Percentiles rank a stretch among this genome's conserved stretches.
Conservation (phyloP, 1,140 invertebrate species). For the Temnothorax curvispinosus region DNA sequence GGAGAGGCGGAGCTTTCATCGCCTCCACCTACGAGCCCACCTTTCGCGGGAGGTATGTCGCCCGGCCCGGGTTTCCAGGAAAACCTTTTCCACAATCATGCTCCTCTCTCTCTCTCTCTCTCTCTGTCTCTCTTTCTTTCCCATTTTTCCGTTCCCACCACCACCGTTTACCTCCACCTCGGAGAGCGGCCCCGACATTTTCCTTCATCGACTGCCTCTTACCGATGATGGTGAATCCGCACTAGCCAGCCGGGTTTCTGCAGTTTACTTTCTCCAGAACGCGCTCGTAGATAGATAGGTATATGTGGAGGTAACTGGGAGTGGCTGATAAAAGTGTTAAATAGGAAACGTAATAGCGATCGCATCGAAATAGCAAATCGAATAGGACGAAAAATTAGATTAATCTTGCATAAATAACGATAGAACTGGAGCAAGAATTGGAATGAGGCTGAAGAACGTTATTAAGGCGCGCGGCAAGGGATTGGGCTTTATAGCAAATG, state of each 20-base stretch:
- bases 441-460: neutral
- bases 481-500: too few species aligned
- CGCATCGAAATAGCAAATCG: neutral
- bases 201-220: constrained; percentile 46
- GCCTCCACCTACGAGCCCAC: constrained; percentile 79
- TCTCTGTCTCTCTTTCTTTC: neutral
- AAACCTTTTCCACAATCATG: constrained; percentile 58
- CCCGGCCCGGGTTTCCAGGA: constrained; percentile 63
- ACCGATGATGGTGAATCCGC: constrained; percentile 20
- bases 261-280: neutral
- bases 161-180: neutral
- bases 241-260: neutral
- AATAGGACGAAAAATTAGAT: neutral
- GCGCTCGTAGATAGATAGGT: neutral
- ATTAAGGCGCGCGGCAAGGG: too few species aligned
- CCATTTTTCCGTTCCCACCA: neutral
- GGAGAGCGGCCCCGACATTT: neutral
- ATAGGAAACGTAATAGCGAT: neutral
- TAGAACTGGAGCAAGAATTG: neutral
- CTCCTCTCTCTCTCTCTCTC: neutral
- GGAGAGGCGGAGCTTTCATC: constrained; percentile 80
- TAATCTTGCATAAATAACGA: neutral
- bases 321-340: constrained; percentile 15
- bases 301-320: neutral
- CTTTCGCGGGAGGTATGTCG: constrained; percentile 68